Base-by-base conservation (phyloP, 2,113 vertebrate species). In the Cettia cetti region DNA sequence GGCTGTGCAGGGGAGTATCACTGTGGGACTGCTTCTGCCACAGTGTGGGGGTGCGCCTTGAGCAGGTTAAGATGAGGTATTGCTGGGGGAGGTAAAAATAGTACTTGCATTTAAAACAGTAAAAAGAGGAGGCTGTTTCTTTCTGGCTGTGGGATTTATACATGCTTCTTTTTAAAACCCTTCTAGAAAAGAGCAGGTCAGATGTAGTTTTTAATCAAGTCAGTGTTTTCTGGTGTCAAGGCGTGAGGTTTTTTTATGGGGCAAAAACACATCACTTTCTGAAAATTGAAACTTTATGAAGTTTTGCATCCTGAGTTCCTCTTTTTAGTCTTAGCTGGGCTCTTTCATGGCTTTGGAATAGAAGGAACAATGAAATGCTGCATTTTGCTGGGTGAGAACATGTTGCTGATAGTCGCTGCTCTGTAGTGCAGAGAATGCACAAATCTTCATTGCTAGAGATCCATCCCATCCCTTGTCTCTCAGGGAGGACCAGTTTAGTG, bases 1-100 rank as follows among this genome's bases (percentile, higher is more conserved):
- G 71, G 22, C 19, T 76, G 52, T 65, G 35, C 6, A 15, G 33
- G 53, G 37, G 20, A 6, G 5, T 63, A 4, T 39, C 15, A 5
- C 9, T 31, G 42, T 75, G 60, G 35, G 26, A 50, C 17, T 70
- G 72, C 37, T 56, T 52, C 47, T 82, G 49, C 21, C 33, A 13
- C 22, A 47, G 70, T 1, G 7, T 28, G 33, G 30, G 42, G 35
- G 9, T 16, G 39, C 0, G 0, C 65, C 27, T 35, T 15, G 64
- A 63, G n/a, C 16, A 39, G 35, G 18, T 59, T 80, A 47, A 77
- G 37, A 39, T 91, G 81, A 86, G 40, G 12, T 50, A 35, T 19
- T 83, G 76, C 60, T 68, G 35, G 10, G 19, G 49, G 20, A 37
- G 84, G 56, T 80, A 70, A 89, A 96, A 92, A 70, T 54, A 66